Base-by-base conservation (phyloP, 2,888 invertebrate species). In the Ischnus inquisitorius region DNA sequence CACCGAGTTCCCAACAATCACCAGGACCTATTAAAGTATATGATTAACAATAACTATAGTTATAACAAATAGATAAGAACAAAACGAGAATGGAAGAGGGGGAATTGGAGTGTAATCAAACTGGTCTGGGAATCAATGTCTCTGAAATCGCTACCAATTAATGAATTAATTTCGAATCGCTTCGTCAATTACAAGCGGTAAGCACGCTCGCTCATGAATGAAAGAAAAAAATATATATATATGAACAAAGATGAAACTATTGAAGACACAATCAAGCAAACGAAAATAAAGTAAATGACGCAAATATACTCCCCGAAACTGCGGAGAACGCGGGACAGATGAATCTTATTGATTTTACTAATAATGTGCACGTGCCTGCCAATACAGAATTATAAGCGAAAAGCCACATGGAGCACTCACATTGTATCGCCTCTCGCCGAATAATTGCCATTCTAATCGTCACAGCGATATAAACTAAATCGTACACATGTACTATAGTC, bases 61-160 rank as follows among this genome's bases (percentile, higher is more conserved):
- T 46, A 64, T 79, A 34, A 62, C 48, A 71, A 28, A 60, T 43
- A 57, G 14, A 67, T 34, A 34, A 64, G 34, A 75, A 14, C 16
- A 41, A 43, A 64, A 34, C 28, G 41, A 43, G 39, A 64, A 51
- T 8, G 60, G 62, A 72, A 25, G 60, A 19, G 41, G 34, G 54
- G 67, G 41, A 65, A 76, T 60, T 51, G 64, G 81, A 81, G 78
- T 48, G 76, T 81, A 84, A 84, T 84, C 84, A 84, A 84, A 84
- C 46, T 78, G 25, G 74, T 60, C 68, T 64, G 69, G 64, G 46
- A 81, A 72, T 62, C 46, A 64, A 81, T 74, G 19, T 74, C 54
- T 16, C 16, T 4, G 46, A 46, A 69, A 64, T 34, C 19, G 62
- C 64, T 79, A 75, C 25, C 64, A 39, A 75, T 82, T 64, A 71